Evolutionary conservation across 2,888 invertebrate species (phyloP), one percentile per base, ranked within the genome.

Genomic region (Drosophila antonietae): DNA sequence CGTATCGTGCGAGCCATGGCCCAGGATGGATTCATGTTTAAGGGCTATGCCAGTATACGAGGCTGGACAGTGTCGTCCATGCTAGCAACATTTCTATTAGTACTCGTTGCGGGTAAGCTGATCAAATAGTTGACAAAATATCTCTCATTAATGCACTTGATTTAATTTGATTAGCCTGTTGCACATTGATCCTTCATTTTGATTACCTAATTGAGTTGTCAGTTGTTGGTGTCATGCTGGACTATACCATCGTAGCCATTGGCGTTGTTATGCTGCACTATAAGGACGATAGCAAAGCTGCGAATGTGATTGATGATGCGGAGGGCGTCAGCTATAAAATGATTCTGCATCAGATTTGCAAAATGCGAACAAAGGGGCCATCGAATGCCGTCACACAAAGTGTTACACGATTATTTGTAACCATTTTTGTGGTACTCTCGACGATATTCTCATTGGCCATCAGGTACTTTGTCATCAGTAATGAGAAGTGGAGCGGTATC

Each of bases 211-310:
- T 60, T 9, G n/a, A 60, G 20, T 1, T 61, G 33, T 33, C 41
- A 6, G 3, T 33, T 35, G 43, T 61, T 23, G 52, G 43, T 9
- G 41, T 52, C 0, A 12, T 52, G 20, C 9, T 41, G 41, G 20
- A 20, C 43, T 61, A 61, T 3, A 33, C 52, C 9, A 43, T 35
- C 12, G 41, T 61, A 1, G 60, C 51, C 20, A 9, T 43, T 15
- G 52, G 52, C 10, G 43, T 52, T 23, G 3, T 61, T 7, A 5
- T 61, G 12, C 12, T 52, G 20, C 60, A 33, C 3, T 61, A 61
- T 14, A 15, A 52, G 52, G 14, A 35, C 43, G 60, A 18, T n/a
- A 7, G 3, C n/a, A 2, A 41, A 6, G 28, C 28, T 28, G 28
- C 28, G n/a, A n/a, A 1, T 15, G 15, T 10, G 4, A 35, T 12